phyloP scores from a whole-genome alignment of 2,888 invertebrate genomes.

The Epinotia ramella region DNA sequence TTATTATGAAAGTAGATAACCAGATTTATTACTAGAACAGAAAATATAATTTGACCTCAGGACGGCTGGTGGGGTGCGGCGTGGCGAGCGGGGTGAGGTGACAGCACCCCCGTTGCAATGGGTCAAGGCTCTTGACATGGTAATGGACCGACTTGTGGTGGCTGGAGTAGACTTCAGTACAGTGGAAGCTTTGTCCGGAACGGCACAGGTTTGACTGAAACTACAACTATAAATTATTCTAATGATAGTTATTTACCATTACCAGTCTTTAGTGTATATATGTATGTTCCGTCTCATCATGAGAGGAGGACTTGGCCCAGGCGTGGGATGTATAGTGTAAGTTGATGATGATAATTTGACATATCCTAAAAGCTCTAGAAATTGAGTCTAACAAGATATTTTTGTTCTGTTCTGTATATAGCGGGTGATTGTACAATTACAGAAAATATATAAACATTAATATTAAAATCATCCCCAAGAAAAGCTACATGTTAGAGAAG shows the following conservation, averaged over 20 bases:
- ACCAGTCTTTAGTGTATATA: no score
- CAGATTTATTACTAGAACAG: not conserved
- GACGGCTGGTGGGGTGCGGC: conserved; percentile 85
- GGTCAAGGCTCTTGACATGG: conserved; percentile 97
- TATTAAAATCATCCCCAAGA: no score
- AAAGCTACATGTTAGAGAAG: no score
- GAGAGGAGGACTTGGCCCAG: no score
- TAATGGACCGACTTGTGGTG: conserved; percentile 92
- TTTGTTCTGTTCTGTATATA: no score
- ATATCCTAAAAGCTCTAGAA: no score
- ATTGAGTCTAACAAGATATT: not conserved
- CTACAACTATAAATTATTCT: not conserved
- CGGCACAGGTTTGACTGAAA: conserved; percentile 90
- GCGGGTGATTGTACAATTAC: no score
- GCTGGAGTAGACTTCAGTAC: conserved; percentile 93
- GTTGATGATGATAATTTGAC: no score
- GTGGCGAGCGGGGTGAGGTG: conserved; percentile 83
- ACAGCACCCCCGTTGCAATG: conserved; percentile 96
- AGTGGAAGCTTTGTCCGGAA: conserved; percentile 94
- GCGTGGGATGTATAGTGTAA: no score
- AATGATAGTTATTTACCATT: not conserved
- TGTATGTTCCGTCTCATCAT: no score
- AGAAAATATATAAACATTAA: no score
- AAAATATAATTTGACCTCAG: conserved; percentile 55
- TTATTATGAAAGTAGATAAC: no score